Percentiles rank a stretch among this genome's conserved stretches.
Evolutionary conservation across 2,888 invertebrate species (phyloP).

Genomic region (Pegoplata infirma): DNA sequence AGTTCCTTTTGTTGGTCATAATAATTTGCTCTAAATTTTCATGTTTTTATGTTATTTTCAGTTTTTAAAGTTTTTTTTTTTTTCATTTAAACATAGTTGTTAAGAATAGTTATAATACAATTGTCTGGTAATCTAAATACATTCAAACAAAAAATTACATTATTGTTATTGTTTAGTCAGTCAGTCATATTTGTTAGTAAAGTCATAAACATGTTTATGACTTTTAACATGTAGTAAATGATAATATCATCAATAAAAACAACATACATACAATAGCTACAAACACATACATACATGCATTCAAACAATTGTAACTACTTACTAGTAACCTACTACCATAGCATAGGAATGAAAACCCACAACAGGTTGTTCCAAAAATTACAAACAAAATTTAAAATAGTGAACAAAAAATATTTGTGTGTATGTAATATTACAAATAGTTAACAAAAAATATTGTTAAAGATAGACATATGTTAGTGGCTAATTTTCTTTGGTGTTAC

Average conservation of each 20-base stretch:
- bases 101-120: slow-evolving; percentile 45
- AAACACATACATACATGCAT: slow-evolving; percentile 13
- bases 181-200: slow-evolving; percentile 42
- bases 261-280: slow-evolving; percentile 11
- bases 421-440: slow-evolving; percentile 42
- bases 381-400: not conserved
- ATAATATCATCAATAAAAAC: slow-evolving; percentile 61
- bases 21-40: slow-evolving; percentile 57
- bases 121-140: slow-evolving; percentile 28
- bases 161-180: slow-evolving; percentile 47
- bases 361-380: slow-evolving; percentile 49
- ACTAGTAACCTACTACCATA: slow-evolving; percentile 5
- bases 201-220: slow-evolving; percentile 57
- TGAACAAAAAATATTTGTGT: not conserved
- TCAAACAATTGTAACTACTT: not conserved
- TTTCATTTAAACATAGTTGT: slow-evolving; percentile 5
- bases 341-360: slow-evolving; percentile 41
- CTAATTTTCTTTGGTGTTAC: slow-evolving; percentile 60
- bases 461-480: slow-evolving; percentile 55
- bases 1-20: slow-evolving; percentile 35
- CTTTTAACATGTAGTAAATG: slow-evolving; percentile 54
- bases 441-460: slow-evolving; percentile 22
- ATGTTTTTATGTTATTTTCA: too few relatives aligned
- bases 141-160: slow-evolving; percentile 9
- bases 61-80: not conserved